These are phyloP conservation scores for Saturnia japonica DNA, from an alignment of 2,888 invertebrate species.

Conservation along the genomic window DNA sequence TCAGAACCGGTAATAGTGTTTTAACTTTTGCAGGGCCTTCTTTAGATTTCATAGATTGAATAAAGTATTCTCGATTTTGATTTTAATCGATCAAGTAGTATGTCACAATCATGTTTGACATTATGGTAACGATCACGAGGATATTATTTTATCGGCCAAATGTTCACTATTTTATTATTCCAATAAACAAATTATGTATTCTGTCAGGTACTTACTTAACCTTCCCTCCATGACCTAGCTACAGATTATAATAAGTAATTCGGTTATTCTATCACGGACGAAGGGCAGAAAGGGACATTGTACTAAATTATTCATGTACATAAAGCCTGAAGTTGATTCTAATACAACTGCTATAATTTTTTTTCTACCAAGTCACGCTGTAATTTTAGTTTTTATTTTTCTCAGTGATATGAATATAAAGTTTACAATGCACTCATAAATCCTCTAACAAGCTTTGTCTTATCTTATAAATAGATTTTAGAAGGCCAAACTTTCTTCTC, in stretches of 20 bases:
- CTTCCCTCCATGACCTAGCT: constrained; percentile 44
- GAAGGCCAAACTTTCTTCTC: neutral
- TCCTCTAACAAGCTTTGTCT: no score
- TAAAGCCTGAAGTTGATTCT: constrained; percentile 34
- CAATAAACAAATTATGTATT: constrained; percentile 46
- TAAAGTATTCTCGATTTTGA: no score
- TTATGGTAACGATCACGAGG: constrained; percentile 14
- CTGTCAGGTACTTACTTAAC: constrained; percentile 39
- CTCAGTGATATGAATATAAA: neutral
- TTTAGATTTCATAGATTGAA: no score
- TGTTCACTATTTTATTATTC: constrained; percentile 45
- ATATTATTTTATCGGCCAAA: constrained; percentile 34
- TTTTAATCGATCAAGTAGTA: no score
- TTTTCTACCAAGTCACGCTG: constrained; percentile 28
- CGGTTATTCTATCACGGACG: constrained; percentile 40
- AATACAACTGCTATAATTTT: constrained; percentile 33
- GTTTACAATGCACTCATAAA: no score
- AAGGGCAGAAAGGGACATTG: constrained; percentile 33
- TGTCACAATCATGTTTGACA: no score
- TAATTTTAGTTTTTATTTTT: constrained; percentile 20
- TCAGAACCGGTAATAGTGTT: no score
- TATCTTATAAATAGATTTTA: neutral
- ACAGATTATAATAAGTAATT: constrained; percentile 53
- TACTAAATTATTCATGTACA: constrained; percentile 44
- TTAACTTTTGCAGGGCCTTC: no score